Conservation (phyloP, 2,888 invertebrate genomes). For the Hymenopus coronatus region DNA sequence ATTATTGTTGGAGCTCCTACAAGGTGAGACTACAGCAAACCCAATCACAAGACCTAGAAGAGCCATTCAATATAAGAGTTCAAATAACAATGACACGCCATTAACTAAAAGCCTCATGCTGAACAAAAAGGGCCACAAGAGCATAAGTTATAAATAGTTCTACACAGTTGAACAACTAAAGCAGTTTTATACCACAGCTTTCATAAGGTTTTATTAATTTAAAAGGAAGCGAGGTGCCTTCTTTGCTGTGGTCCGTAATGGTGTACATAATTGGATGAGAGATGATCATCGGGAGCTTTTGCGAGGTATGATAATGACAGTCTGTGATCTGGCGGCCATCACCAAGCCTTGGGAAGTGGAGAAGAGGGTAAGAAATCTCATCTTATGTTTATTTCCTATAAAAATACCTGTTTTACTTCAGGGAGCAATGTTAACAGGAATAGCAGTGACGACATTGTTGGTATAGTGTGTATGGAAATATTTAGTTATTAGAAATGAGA, state of each 20-base stretch:
- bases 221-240: slow-evolving; percentile 83
- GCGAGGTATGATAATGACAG: slow-evolving; percentile 92
- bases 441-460: not conserved
- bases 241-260: slow-evolving; percentile 63
- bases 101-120: too few relatives aligned
- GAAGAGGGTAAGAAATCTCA: slow-evolving; percentile 57
- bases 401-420: not conserved
- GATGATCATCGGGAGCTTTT: slow-evolving; percentile 77
- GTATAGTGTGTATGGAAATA: too few relatives aligned
- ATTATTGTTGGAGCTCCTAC: too few relatives aligned
- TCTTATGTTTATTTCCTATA: not conserved
- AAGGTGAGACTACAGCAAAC: too few relatives aligned
- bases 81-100: too few relatives aligned
- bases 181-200: too few relatives aligned
- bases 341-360: slow-evolving; percentile 94
- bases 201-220: slow-evolving; percentile 26
- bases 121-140: too few relatives aligned
- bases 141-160: too few relatives aligned
- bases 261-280: slow-evolving; percentile 62
- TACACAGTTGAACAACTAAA: too few relatives aligned
- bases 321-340: slow-evolving; percentile 91
- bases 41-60: too few relatives aligned
- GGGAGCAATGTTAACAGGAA: not conserved
- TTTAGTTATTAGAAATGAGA: too few relatives aligned
- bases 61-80: too few relatives aligned